phyloP scores from a whole-genome alignment of 1,140 invertebrate species.

The Babylonia areolata region DNA sequence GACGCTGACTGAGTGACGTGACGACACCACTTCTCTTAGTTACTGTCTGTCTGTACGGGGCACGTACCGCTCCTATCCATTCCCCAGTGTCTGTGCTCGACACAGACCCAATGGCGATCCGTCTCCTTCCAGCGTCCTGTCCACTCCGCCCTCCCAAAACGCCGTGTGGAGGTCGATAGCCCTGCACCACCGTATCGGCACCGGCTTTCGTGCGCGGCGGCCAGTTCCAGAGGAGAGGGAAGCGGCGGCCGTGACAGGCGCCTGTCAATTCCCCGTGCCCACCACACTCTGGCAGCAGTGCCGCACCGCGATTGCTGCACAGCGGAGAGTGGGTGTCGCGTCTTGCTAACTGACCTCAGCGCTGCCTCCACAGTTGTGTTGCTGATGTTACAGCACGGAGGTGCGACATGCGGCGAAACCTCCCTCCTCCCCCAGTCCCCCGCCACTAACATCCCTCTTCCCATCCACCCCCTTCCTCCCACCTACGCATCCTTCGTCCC shows the following conservation, averaged over 20 bases:
- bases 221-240: not conserved
- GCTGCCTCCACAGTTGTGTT: not conserved
- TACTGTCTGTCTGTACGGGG: too few relatives aligned
- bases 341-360: not conserved
- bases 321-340: not conserved
- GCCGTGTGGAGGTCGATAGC: not conserved
- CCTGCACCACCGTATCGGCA: not conserved
- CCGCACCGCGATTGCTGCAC: not conserved
- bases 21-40: too few relatives aligned
- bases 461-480: too few relatives aligned
- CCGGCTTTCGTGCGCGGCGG: not conserved
- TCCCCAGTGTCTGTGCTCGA: too few relatives aligned
- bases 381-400: not conserved
- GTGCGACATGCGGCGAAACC: not conserved
- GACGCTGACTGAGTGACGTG: too few relatives aligned
- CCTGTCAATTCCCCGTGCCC: not conserved
- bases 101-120: too few relatives aligned
- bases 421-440: not conserved
- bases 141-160: not conserved
- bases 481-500: too few relatives aligned
- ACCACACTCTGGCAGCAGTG: not conserved
- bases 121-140: too few relatives aligned
- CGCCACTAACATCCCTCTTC: not conserved
- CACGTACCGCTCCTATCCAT: too few relatives aligned
- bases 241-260: not conserved